Percentiles rank a stretch among this genome's conserved stretches.
Evolutionary conservation across 1,140 invertebrate species (phyloP).

Genomic region (Fopius arisanus): DNA sequence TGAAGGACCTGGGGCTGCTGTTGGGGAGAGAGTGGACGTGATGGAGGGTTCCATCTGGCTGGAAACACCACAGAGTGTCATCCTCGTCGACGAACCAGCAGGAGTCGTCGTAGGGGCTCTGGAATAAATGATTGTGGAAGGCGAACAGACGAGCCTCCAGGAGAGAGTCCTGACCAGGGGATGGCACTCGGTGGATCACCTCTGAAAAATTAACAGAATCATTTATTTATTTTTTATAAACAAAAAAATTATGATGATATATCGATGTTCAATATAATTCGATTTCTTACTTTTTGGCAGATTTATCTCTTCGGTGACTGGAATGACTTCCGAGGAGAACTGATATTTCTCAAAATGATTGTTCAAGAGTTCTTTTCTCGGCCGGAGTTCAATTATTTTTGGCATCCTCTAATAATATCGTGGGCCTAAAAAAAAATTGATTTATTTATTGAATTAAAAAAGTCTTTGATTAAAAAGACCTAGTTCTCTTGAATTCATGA

Average conservation of each 20-base stretch:
- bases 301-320: slow-evolving; percentile 41
- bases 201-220: slow-evolving; percentile 45
- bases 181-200: slow-evolving; percentile 49
- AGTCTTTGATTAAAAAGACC: too few species aligned
- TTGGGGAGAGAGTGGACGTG: slow-evolving; percentile 38
- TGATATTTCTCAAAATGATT: slow-evolving; percentile 59
- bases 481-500: too few species aligned
- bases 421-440: too few species aligned
- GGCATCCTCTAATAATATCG: too few species aligned
- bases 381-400: slow-evolving; percentile 55
- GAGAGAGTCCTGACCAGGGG: slow-evolving; percentile 51
- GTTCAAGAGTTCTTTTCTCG: slow-evolving; percentile 48
- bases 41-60: slow-evolving; percentile 36
- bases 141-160: slow-evolving; percentile 58
- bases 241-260: slow-evolving; percentile 16
- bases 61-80: slow-evolving; percentile 48
- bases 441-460: too few species aligned
- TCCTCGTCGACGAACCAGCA: slow-evolving; percentile 57
- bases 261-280: neutral
- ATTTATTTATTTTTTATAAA: slow-evolving; percentile 13
- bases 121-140: slow-evolving; percentile 61
- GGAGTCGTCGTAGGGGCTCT: slow-evolving; percentile 53
- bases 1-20: slow-evolving; percentile 42
- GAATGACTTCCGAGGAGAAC: slow-evolving; percentile 45
- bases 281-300: slow-evolving; percentile 44